A percentile compares a stretch with the other conserved stretches of the same genome.
Conservation (phyloP, 1,140 invertebrate species). For the Caenorhabditis tropicalis region DNA sequence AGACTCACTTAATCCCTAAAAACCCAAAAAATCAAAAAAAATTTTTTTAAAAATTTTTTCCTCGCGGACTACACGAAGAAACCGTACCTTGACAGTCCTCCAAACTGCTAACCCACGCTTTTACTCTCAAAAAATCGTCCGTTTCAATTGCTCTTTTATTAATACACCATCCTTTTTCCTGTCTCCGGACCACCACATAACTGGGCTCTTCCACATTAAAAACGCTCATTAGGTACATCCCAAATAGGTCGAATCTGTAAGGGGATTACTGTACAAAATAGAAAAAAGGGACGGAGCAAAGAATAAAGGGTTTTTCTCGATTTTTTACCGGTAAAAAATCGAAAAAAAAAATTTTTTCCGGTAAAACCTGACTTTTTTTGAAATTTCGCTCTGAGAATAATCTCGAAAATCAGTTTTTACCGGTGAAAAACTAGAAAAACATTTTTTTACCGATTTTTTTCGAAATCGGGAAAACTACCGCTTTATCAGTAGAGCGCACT, state of each 20-base stretch:
- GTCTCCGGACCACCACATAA: background rate
- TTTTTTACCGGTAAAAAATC: no score
- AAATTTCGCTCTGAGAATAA: no score
- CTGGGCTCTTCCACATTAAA: background rate
- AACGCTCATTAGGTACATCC: background rate
- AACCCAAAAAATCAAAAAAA: background rate
- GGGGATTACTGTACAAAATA: background rate
- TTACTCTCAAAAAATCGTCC: background rate
- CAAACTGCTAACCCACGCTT: background rate
- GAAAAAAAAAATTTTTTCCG: no score
- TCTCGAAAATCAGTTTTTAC: no score
- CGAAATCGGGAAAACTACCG: no score
- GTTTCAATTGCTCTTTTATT: background rate
- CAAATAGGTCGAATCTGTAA: background rate
- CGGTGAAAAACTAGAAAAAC: no score
- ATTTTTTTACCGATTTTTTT: no score
- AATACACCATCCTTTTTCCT: conserved; percentile 23
- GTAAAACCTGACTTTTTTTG: no score
- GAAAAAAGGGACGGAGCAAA: background rate
- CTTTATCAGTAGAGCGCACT: no score
- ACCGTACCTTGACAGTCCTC: background rate
- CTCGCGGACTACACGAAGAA: background rate
- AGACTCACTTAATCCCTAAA: background rate
- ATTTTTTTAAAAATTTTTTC: background rate
- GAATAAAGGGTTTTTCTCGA: no score